Base-by-base conservation (phyloP, 2,888 invertebrate species). In the Nebria salina region DNA sequence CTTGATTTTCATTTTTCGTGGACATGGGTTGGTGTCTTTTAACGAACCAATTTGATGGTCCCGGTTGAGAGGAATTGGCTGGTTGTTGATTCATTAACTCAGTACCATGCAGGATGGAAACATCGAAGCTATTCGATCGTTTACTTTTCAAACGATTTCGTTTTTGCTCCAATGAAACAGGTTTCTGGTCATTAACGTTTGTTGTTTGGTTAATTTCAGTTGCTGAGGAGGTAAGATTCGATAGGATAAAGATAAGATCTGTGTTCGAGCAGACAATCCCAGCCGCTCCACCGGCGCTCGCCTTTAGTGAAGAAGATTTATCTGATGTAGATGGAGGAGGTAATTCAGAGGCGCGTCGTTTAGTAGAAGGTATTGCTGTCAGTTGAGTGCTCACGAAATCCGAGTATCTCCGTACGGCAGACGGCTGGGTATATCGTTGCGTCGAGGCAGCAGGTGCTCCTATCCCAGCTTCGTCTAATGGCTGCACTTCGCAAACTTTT, bases 51-150 rank as follows among this genome's bases (percentile, higher is more conserved):
- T 92, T 94, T 7, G 93, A 92, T 54, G 94, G 92, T 1, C 90
- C 89, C 65, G 85, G 82, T 82, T 83, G 75, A 70, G 86, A 81
- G 11, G 85, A 82, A 75, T 85, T 83, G 73, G 83, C 76, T 54
- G 82, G 76, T 82, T 84, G 84, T 74, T 83, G 83, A 82, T 89
- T 88, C 7, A 91, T 91, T 72, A 91, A 90, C 75, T 88, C 88
- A 82, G 89, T 88, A 84, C 89, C 91, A 83, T 92, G 91, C 66
- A 96, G 90, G 26, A 95, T 91, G 25, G 95, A 95, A 0, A 95
- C 93, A 87, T 96, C 96, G 85, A 96, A 96, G 88, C 96, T 96
- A 88, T 95, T 96, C 15, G 96, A 96, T 77, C 96, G 93, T 87
- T 93, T 94, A 83, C 93, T 94, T 83, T 92, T 93, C 81, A 94